Evolutionary conservation across 2,888 invertebrate species (phyloP), one percentile per base, ranked within the genome.

Genomic region (Brachycybe producta): DNA sequence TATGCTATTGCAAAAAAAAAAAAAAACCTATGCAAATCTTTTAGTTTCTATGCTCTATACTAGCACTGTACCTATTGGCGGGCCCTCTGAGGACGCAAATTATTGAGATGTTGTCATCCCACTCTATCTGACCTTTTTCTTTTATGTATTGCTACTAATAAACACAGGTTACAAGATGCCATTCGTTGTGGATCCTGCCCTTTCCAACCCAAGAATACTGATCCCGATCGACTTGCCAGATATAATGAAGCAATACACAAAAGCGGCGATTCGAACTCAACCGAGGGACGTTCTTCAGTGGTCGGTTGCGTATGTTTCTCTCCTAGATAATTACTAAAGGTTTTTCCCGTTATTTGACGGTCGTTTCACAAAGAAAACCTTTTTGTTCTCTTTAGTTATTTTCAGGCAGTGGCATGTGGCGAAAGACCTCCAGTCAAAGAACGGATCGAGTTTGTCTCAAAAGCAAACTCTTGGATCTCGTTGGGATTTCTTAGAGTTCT

Each of bases 221-320:
- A 81, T 90, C 51, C 88, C 88, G 0, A 82, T 85, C 0, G 79
- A 79, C 57, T 77, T 84, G 60, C 88, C 88, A 0, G 79, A 80
- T 61, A 79, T 90, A 45, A 67, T 90, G 49, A 84, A 88, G 65
- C 80, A 84, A 62, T 91, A 80, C 62, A 86, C 87, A 38, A 90
- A 90, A 73, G 87, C 88, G 28, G 90, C 88, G 1, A 88, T 91
- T 51, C 76, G 85, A 60, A 87, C 87, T 2, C 90, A 91, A 64
- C 91, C 90, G 0, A 79, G 79, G 57, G 90, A 90, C 70, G 72
- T 91, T 0, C 72, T 90, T 1, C 75, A 77, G 55, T 91, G 91
- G 91, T 84, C 87, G 0, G 79, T 65, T 35, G 67, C 67, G 64
- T 69, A 63, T 62, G 58, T 57, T 19, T 7, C 30, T n/a, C 8